Conservation (phyloP, 1,140 invertebrate genomes). For the Drosophila baimaii region DNA sequence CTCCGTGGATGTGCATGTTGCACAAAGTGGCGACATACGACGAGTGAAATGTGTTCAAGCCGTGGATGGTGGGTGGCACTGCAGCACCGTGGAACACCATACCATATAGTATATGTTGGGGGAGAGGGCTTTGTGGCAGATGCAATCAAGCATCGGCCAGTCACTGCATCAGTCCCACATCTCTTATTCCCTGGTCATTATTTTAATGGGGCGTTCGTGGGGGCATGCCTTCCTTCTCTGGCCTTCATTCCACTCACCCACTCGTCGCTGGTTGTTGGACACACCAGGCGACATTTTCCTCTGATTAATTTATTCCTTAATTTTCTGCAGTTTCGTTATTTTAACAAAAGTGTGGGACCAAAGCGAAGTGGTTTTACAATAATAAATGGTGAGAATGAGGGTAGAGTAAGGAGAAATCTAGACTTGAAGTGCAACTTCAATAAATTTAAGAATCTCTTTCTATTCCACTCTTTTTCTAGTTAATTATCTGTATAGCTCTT, state of each 20-base stretch:
- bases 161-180: conserved; percentile 12
- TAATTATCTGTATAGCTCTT: not conserved
- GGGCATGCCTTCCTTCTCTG: conserved; percentile 13
- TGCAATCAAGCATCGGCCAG: conserved; percentile 42
- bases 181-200: conserved; percentile 31
- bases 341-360: conserved; percentile 34
- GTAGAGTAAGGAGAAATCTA: not conserved
- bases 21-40: conserved; percentile 57
- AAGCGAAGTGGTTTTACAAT: not conserved
- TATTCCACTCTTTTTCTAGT: conserved; percentile 2
- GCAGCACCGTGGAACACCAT: not conserved
- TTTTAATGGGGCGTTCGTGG: conserved; percentile 47
- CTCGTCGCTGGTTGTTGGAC: conserved; percentile 1
- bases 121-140: conserved; percentile 31
- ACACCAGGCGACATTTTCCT: conserved; percentile 3
- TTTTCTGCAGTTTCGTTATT: conserved; percentile 40
- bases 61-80: not conserved
- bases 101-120: not conserved
- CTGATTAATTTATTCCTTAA: conserved; percentile 66
- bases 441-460: too few species aligned
- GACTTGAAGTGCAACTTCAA: not conserved
- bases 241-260: conserved; percentile 2
- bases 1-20: conserved; percentile 53
- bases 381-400: not conserved
- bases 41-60: conserved; percentile 33